These are phyloP conservation scores for Bembecia ichneumoniformis DNA, from an alignment of 2,888 invertebrate species.

Conservation along the genomic window DNA sequence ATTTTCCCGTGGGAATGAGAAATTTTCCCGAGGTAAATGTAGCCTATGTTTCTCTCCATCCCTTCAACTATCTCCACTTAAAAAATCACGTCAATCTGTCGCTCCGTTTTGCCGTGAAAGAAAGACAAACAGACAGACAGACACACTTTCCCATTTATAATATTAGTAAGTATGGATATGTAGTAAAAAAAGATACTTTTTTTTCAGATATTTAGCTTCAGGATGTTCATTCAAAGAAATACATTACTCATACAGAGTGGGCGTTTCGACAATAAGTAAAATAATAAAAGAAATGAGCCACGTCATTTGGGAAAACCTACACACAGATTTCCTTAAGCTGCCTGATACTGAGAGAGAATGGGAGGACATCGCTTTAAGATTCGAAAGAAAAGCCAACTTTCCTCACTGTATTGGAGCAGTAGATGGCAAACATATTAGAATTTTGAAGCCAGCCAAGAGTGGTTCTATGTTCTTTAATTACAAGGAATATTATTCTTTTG, in stretches of 20 bases:
- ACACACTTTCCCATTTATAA: too few relatives aligned
- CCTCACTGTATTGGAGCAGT: background rate
- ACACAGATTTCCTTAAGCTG: constrained; percentile 8
- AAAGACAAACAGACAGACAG: too few relatives aligned
- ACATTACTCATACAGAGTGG: constrained; percentile 12
- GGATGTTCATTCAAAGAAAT: constrained; percentile 11
- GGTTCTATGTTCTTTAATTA: constrained; percentile 1
- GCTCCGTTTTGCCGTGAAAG: too few relatives aligned
- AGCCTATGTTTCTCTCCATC: too few relatives aligned
- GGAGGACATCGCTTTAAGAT: too few relatives aligned
- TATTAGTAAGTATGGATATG: too few relatives aligned
- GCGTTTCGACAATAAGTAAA: too few relatives aligned
- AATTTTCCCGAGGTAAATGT: too few relatives aligned
- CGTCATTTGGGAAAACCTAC: constrained; percentile 10
- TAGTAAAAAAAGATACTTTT: too few relatives aligned
- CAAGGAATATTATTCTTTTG: constrained; percentile 1
- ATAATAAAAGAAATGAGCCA: constrained; percentile 9
- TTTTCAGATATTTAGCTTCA: constrained; percentile 9
- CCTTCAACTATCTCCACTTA: too few relatives aligned
- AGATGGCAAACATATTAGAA: constrained; percentile 1
- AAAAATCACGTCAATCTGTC: too few relatives aligned
- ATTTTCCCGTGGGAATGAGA: too few relatives aligned
- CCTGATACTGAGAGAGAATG: background rate
- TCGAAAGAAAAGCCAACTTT: background rate
- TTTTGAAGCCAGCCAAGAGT: background rate